These are phyloP conservation scores for Saccostrea echinata DNA, from an alignment of 1,140 invertebrate genomes.

Conservation along the genomic window DNA sequence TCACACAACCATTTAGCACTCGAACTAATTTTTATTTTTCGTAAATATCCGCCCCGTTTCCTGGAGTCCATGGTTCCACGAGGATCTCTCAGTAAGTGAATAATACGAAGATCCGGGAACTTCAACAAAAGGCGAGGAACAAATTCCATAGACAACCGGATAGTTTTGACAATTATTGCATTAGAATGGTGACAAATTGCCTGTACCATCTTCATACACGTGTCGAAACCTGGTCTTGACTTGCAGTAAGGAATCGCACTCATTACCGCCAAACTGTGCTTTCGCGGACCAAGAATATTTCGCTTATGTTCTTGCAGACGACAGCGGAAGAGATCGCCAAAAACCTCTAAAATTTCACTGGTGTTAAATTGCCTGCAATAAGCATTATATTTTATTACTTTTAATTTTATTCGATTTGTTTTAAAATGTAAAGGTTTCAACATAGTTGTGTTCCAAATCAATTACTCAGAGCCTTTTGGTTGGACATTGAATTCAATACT, in stretches of 20 bases:
- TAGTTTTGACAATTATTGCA: constrained; percentile 47
- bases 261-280: background rate
- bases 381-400: no score
- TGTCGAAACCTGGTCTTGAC: background rate
- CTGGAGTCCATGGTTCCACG: constrained; percentile 52
- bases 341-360: background rate
- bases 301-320: background rate
- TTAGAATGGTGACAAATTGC: constrained; percentile 1
- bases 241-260: background rate
- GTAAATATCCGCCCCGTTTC: constrained; percentile 42
- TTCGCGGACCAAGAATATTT: background rate
- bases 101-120: constrained; percentile 45
- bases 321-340: background rate
- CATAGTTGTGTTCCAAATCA: no score
- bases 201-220: constrained; percentile 2
- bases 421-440: background rate
- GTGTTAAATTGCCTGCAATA: background rate
- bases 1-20: constrained; percentile 44
- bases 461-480: background rate
- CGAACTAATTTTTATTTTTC: background rate
- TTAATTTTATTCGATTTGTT: background rate
- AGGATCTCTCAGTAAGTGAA: constrained; percentile 55
- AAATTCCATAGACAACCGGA: constrained; percentile 54
- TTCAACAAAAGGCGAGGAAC: constrained; percentile 22
- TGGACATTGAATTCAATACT: no score